Conservation (phyloP, 1,140 invertebrate species). For the Scaptomyza graminum region DNA sequence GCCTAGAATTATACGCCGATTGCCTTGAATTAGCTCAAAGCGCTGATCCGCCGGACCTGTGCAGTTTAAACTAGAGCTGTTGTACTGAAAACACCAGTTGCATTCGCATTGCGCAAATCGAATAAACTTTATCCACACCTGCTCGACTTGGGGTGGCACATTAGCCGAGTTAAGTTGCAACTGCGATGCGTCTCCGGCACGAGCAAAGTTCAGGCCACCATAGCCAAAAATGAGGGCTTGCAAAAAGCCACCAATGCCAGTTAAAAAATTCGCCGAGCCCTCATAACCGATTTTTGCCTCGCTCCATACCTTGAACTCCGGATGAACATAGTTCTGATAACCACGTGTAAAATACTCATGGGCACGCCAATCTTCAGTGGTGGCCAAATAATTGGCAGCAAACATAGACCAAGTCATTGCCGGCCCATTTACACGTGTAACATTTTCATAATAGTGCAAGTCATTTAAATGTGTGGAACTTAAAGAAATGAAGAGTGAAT, state of each 20-base stretch:
- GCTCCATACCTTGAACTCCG: slow-evolving; percentile 85
- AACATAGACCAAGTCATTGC: slow-evolving; percentile 87
- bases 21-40: slow-evolving; percentile 58
- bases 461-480: slow-evolving; percentile 84
- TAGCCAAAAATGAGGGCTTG: slow-evolving; percentile 85
- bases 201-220: slow-evolving; percentile 84
- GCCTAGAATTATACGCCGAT: slow-evolving; percentile 17
- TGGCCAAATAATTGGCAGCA: slow-evolving; percentile 84
- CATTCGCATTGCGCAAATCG: slow-evolving; percentile 41
- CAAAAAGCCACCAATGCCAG: slow-evolving; percentile 86
- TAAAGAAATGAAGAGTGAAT: neutral
- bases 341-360: slow-evolving; percentile 84
- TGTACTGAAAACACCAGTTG: slow-evolving; percentile 21
- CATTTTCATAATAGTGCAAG: slow-evolving; percentile 85
- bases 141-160: slow-evolving; percentile 50
- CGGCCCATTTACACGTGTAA: slow-evolving; percentile 85
- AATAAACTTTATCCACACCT: slow-evolving; percentile 46
- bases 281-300: slow-evolving; percentile 84
- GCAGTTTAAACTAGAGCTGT: slow-evolving; percentile 30
- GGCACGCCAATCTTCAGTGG: slow-evolving; percentile 80
- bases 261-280: slow-evolving; percentile 86
- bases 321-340: slow-evolving; percentile 85
- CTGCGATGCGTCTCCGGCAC: slow-evolving; percentile 59
- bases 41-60: neutral
- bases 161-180: neutral